Evolutionary conservation across 2,113 vertebrate genomes (phyloP).

Genomic region (Isichthys henryi): DNA sequence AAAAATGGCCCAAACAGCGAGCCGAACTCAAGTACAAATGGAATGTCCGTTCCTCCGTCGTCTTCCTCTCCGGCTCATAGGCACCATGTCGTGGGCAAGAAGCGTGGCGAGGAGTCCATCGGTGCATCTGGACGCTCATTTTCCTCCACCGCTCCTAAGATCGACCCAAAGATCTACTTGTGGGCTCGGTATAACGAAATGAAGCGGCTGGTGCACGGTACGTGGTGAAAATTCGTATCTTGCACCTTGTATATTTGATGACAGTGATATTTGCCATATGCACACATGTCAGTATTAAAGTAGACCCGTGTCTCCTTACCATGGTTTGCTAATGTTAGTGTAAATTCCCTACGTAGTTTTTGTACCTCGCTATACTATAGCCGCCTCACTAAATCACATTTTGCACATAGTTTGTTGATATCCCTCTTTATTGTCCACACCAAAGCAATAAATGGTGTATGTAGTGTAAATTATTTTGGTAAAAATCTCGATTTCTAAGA

Average conservation of each 20-base stretch:
- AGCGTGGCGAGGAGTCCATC: slow-evolving; percentile 33
- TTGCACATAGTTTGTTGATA: neutral
- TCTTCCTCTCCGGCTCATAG: slow-evolving; percentile 25
- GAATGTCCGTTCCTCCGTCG: neutral
- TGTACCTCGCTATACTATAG: neutral
- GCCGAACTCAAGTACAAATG: neutral
- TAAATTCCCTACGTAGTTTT: neutral
- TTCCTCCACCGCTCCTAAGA: slow-evolving; percentile 47
- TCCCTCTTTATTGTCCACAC: neutral
- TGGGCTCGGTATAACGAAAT: slow-evolving; percentile 69
- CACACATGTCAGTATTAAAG: neutral
- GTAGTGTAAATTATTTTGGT: neutral
- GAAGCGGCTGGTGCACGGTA: slow-evolving; percentile 72
- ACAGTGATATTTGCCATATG: neutral
- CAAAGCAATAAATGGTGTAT: neutral
- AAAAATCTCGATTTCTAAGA: neutral
- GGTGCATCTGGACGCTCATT: slow-evolving; percentile 42
- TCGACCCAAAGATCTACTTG: slow-evolving; percentile 53
- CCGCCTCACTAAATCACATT: neutral
- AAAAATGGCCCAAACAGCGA: slow-evolving; percentile 21
- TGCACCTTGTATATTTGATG: neutral
- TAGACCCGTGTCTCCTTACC: neutral
- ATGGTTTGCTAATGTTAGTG: neutral
- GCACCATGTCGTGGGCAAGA: slow-evolving; percentile 34
- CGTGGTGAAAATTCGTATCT: neutral